Percentiles rank a stretch among this genome's conserved stretches.
phyloP scores from a whole-genome alignment of 1,140 invertebrate genomes.

The Leptonema lineaticorne region DNA sequence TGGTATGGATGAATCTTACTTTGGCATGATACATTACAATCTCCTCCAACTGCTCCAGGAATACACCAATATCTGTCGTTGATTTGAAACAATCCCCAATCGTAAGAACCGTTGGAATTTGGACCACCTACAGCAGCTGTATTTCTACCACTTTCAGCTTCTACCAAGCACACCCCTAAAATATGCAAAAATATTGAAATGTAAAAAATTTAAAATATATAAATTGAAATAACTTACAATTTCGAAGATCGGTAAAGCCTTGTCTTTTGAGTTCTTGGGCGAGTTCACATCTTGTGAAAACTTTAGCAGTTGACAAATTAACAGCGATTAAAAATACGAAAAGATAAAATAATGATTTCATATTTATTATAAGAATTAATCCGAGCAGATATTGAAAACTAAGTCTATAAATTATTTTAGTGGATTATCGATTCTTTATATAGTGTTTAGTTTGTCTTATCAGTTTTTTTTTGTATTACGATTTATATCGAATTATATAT shows the following conservation, averaged over 20 bases:
- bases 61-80: slow-evolving; percentile 40
- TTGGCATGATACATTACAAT: slow-evolving; percentile 34
- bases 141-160: slow-evolving; percentile 41
- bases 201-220: background rate
- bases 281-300: slow-evolving; percentile 37
- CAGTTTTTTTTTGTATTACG: too few species aligned
- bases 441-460: too few species aligned
- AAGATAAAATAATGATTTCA: too few species aligned
- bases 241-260: slow-evolving; percentile 24
- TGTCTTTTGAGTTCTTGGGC: slow-evolving; percentile 31
- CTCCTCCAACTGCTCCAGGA: slow-evolving; percentile 22
- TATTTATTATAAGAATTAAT: too few species aligned
- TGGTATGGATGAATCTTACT: too few species aligned
- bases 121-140: slow-evolving; percentile 35
- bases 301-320: background rate
- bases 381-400: too few species aligned
- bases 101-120: slow-evolving; percentile 40
- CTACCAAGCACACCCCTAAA: slow-evolving; percentile 41
- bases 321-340: background rate
- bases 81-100: slow-evolving; percentile 44
- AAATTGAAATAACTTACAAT: slow-evolving; percentile 3
- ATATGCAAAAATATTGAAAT: background rate
- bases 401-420: too few species aligned
- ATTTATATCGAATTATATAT: too few species aligned
- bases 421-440: too few species aligned